These are phyloP conservation scores for Trachemys scripta DNA, from an alignment of 2,113 vertebrate genomes.

Conservation along the genomic window DNA sequence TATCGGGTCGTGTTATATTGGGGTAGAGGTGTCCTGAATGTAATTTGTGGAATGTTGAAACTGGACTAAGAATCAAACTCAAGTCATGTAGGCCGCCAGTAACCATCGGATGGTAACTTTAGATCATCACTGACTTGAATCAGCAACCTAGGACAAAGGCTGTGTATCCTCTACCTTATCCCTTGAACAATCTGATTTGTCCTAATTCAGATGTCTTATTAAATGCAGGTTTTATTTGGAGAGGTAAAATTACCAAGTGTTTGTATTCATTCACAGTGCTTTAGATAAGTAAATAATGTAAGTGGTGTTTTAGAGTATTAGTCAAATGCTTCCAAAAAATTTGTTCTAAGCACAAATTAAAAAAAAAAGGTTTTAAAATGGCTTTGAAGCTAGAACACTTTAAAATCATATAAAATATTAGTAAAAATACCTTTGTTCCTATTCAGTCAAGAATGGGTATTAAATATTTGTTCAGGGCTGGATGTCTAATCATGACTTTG, in stretches of 20 bases:
- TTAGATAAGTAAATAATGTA: not conserved
- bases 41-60: not conserved
- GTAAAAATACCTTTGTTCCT: constrained; percentile 11
- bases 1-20: too few relatives aligned
- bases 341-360: not conserved
- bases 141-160: not conserved
- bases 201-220: not conserved
- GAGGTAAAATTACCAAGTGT: not conserved
- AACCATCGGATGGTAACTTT: not conserved
- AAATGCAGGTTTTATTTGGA: constrained; percentile 1
- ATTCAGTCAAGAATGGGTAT: constrained; percentile 32
- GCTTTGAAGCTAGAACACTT: not conserved
- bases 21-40: not conserved
- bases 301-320: not conserved
- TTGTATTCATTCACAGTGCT: not conserved
- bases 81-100: not conserved
- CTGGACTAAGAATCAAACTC: not conserved
- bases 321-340: not conserved
- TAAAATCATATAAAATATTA: not conserved
- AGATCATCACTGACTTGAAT: not conserved
- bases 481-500: constrained; percentile 69
- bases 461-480: constrained; percentile 65
- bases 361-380: not conserved
- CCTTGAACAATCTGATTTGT: not conserved
- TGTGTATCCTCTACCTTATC: not conserved